phyloP scores from a whole-genome alignment of 2,113 vertebrate species.

The Atrichornis clamosus region DNA sequence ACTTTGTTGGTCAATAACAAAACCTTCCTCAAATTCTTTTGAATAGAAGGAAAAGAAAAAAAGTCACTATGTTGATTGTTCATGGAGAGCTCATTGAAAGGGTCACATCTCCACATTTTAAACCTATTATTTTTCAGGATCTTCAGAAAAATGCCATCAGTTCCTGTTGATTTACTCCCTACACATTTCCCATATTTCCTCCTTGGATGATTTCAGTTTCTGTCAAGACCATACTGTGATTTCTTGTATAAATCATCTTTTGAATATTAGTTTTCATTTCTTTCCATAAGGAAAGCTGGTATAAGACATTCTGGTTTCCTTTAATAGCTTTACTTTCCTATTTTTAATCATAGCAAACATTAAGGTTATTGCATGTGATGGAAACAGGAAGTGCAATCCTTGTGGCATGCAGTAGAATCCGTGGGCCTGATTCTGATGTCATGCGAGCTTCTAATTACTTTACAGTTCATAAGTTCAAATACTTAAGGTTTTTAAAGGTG shows the following conservation, averaged over 20 bases:
- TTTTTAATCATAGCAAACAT: not conserved
- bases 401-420: not conserved
- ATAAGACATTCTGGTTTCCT: not conserved
- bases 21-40: not conserved
- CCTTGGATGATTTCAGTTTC: not conserved
- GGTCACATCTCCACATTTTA: not conserved
- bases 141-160: not conserved
- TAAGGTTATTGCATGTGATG: not conserved
- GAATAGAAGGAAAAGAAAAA: not conserved
- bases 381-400: not conserved
- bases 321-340: not conserved
- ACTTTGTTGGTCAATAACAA: not conserved
- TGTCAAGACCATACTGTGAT: not conserved
- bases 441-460: not conserved
- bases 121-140: not conserved
- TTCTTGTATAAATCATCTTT: not conserved
- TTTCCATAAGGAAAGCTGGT: not conserved
- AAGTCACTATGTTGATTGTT: not conserved
- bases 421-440: not conserved
- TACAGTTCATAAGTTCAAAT: not conserved
- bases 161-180: not conserved
- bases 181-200: not conserved
- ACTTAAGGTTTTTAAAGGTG: not conserved
- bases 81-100: not conserved
- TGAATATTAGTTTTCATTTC: not conserved